Percentiles rank a stretch among this genome's conserved stretches.
phyloP scores from a whole-genome alignment of 2,797 vertebrate genomes.

The Delichon dasypus region DNA sequence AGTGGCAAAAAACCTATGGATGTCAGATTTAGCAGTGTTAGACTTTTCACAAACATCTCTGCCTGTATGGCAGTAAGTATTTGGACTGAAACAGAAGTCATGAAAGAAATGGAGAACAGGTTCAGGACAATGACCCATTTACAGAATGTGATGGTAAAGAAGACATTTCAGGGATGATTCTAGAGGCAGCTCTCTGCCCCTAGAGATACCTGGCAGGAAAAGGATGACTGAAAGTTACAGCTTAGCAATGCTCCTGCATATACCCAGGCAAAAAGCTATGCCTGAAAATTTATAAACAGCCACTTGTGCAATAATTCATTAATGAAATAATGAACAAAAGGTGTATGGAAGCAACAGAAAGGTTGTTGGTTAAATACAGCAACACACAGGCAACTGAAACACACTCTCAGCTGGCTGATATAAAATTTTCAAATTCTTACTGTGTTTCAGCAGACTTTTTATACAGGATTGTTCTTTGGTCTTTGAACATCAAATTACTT shows the following conservation, averaged over 20 bases:
- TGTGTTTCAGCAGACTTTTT: neutral
- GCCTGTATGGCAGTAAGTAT: neutral
- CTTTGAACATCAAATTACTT: neutral
- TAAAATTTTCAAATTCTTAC: neutral
- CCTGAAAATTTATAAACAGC: neutral
- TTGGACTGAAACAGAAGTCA: neutral
- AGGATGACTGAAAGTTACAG: neutral
- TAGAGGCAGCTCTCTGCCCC: neutral
- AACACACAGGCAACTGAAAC: neutral
- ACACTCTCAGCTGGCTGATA: neutral
- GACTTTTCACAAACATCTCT: neutral
- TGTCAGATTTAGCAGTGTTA: neutral
- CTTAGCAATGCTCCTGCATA: neutral
- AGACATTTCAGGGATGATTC: neutral
- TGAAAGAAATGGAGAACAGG: neutral
- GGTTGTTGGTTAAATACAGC: neutral
- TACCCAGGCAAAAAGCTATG: neutral
- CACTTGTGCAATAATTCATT: neutral
- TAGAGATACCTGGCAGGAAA: neutral
- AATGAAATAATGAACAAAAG: neutral
- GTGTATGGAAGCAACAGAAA: neutral
- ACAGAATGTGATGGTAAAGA: neutral
- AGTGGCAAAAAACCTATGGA: neutral
- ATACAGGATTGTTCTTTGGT: neutral
- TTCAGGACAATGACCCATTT: neutral